Evolutionary conservation across 2,888 invertebrate genomes (phyloP).

Genomic region (Mycalesis mineus): DNA sequence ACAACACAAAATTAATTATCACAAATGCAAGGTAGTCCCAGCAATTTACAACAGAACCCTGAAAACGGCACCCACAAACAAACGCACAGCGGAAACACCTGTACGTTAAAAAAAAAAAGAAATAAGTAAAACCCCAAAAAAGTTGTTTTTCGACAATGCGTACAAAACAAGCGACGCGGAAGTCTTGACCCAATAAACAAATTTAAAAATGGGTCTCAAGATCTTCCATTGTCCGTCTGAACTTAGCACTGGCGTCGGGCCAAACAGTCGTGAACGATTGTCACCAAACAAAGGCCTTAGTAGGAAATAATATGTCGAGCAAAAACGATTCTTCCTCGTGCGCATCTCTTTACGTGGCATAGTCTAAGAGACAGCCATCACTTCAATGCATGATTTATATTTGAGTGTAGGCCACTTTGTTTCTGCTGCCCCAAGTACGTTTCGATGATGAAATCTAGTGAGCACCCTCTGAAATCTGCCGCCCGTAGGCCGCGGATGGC

Average conservation of each 20-base stretch:
- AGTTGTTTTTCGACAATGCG: neutral
- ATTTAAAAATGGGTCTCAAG: conserved; percentile 22
- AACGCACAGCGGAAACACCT: too few relatives aligned
- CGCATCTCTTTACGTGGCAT: conserved; percentile 37
- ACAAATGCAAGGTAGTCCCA: too few relatives aligned
- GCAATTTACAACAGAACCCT: too few relatives aligned
- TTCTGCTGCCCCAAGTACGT: too few relatives aligned
- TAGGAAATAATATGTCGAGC: conserved; percentile 40
- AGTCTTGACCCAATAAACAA: conserved; percentile 34
- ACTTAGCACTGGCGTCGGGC: conserved; percentile 41
- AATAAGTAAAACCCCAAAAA: neutral
- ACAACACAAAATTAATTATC: too few relatives aligned
- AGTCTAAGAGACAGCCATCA: neutral
- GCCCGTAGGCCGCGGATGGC: too few relatives aligned
- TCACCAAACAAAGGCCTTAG: conserved; percentile 31
- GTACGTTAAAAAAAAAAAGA: too few relatives aligned
- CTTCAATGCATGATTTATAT: too few relatives aligned
- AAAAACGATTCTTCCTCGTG: conserved; percentile 50
- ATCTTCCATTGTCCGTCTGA: conserved; percentile 29
- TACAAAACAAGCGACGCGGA: conserved; percentile 15
- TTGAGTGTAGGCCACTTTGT: too few relatives aligned
- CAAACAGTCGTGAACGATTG: conserved; percentile 37
- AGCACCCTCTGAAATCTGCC: too few relatives aligned
- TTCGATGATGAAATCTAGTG: too few relatives aligned
- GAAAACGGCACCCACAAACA: too few relatives aligned